Evolutionary conservation across 1,140 invertebrate genomes (phyloP).

Genomic region (Neodiprion pinetum): DNA sequence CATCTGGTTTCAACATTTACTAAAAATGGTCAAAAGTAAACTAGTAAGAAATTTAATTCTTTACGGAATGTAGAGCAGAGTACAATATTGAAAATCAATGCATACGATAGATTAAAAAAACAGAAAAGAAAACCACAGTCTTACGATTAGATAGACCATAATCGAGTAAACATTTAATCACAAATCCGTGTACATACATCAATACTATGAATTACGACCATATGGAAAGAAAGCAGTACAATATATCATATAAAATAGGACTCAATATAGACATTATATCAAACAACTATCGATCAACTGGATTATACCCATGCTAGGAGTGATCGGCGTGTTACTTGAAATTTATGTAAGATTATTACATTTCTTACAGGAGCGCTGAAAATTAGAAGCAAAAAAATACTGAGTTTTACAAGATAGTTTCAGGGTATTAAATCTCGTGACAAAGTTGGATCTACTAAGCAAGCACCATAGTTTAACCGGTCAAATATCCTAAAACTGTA

Average conservation of each 20-base stretch:
- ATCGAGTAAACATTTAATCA: slow-evolving; percentile 8
- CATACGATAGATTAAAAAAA: background rate
- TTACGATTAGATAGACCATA: background rate
- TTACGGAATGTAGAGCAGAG: background rate
- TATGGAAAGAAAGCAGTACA: slow-evolving; percentile 23
- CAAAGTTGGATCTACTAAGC: no score
- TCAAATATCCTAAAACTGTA: no score
- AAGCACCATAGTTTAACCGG: no score
- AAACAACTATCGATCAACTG: background rate
- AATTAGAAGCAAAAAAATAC: slow-evolving; percentile 33
- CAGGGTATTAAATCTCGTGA: background rate
- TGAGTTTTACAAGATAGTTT: slow-evolving; percentile 20
- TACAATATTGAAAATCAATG: background rate
- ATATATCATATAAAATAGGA: slow-evolving; percentile 26
- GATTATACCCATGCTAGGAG: background rate
- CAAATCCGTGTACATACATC: background rate
- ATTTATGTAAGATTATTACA: slow-evolving; percentile 37
- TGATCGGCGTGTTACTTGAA: slow-evolving; percentile 17
- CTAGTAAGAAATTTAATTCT: no score
- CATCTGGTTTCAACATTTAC: background rate
- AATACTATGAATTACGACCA: slow-evolving; percentile 13
- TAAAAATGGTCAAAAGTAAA: background rate
- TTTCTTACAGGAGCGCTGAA: slow-evolving; percentile 43
- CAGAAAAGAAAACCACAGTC: background rate
- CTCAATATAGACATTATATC: slow-evolving; percentile 25